phyloP scores from a whole-genome alignment of 2,888 invertebrate species.

The Apodemia mormo region DNA sequence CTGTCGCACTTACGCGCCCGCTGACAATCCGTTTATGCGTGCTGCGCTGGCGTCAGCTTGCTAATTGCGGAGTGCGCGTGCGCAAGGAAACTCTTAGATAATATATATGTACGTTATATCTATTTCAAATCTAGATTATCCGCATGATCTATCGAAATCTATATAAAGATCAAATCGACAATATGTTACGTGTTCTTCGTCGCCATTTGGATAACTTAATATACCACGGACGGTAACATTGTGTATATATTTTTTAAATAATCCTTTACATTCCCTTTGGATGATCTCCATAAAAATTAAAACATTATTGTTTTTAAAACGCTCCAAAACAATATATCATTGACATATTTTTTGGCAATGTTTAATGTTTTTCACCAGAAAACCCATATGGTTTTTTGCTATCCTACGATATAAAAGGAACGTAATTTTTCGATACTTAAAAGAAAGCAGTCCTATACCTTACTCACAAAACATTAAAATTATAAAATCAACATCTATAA shows the following conservation, averaged over 20 bases:
- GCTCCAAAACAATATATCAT: too few species aligned
- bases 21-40: constrained; percentile 33
- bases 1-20: constrained; percentile 23
- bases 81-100: constrained; percentile 47
- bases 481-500: too few species aligned
- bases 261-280: neutral
- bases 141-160: neutral
- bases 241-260: too few species aligned
- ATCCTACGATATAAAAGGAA: too few species aligned
- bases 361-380: neutral
- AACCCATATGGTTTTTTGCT: too few species aligned
- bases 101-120: constrained; percentile 42
- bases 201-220: neutral
- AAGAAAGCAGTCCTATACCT: too few species aligned
- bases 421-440: too few species aligned
- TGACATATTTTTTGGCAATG: too few species aligned
- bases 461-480: too few species aligned
- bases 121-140: constrained; percentile 25
- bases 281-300: neutral
- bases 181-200: neutral
- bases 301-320: too few species aligned
- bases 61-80: constrained; percentile 44
- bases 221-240: neutral
- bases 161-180: neutral
- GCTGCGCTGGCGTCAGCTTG: constrained; percentile 39